These are phyloP conservation scores for Macrocentrus cingulum DNA, from an alignment of 1,140 invertebrate genomes.

Conservation along the genomic window DNA sequence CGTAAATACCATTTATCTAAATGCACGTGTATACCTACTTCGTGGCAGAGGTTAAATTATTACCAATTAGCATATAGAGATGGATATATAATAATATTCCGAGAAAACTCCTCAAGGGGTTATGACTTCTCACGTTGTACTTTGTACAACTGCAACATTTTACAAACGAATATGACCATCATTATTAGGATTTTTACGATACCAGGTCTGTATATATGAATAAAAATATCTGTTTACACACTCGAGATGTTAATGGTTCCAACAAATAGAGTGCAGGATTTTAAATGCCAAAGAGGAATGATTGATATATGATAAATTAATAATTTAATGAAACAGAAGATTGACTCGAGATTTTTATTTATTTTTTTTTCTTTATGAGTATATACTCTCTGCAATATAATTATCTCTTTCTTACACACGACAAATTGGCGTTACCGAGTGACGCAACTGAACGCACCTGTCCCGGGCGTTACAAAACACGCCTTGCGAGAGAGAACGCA, in stretches of 20 bases:
- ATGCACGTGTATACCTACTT: too few species aligned
- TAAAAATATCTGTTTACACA: constrained; percentile 7
- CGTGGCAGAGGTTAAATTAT: constrained; percentile 4
- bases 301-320: too few species aligned
- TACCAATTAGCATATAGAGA: constrained; percentile 15
- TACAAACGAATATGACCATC: neutral
- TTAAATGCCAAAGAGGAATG: too few species aligned
- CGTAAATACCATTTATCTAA: constrained; percentile 3
- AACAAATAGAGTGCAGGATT: too few species aligned
- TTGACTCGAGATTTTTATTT: too few species aligned
- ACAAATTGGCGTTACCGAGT: constrained; percentile 33
- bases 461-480: constrained; percentile 37
- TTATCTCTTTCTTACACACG: constrained; percentile 2
- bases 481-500: constrained; percentile 26
- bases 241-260: neutral
- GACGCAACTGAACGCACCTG: constrained; percentile 39
- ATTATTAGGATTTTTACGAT: constrained; percentile 15
- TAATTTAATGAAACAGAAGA: too few species aligned
- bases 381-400: constrained; percentile 1
- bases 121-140: constrained; percentile 11
- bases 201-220: neutral
- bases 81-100: constrained; percentile 10
- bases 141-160: constrained; percentile 8
- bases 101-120: neutral
- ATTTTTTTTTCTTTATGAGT: too few species aligned